Percentiles rank a stretch among this genome's conserved stretches.
phyloP scores from a whole-genome alignment of 2,113 vertebrate species.

The Entosphenus tridentatus region DNA sequence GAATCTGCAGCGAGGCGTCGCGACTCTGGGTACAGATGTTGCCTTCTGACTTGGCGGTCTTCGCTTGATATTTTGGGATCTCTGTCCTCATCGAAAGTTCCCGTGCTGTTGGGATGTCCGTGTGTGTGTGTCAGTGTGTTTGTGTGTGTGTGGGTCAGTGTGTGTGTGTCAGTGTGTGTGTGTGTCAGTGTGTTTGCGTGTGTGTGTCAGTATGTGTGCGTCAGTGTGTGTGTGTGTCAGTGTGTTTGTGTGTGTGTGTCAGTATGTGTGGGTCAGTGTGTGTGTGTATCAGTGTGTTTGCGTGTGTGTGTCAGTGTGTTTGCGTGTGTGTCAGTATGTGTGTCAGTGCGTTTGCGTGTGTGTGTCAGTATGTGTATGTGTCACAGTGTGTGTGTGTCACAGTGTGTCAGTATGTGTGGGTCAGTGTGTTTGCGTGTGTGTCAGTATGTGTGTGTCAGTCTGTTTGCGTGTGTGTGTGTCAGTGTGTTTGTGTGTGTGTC shows the following conservation, averaged over 20 bases:
- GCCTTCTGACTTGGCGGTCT: not conserved
- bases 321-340: not conserved
- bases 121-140: not conserved
- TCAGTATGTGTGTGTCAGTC: not conserved
- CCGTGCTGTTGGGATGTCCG: not conserved
- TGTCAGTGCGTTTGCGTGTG: not conserved
- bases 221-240: constrained; percentile 13
- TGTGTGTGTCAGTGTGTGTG: not conserved
- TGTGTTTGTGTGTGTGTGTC: not conserved
- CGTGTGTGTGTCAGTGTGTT: not conserved
- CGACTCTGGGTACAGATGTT: not conserved
- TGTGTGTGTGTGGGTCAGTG: not conserved
- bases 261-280: constrained; percentile 5
- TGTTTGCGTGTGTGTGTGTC: constrained; percentile 6
- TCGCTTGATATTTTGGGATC: not conserved
- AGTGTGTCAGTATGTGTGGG: not conserved
- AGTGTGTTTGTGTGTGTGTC: constrained; percentile 1
- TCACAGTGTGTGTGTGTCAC: constrained; percentile 12
- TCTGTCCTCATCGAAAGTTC: not conserved
- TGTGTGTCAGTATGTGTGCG: not conserved
- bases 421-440: constrained; percentile 7
- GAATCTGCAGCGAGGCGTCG: no score
- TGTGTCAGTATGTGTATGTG: constrained; percentile 1
- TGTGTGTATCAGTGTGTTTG: not conserved
- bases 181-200: not conserved